phyloP scores from a whole-genome alignment of 1,140 invertebrate genomes.

The Drosophila seguyi region DNA sequence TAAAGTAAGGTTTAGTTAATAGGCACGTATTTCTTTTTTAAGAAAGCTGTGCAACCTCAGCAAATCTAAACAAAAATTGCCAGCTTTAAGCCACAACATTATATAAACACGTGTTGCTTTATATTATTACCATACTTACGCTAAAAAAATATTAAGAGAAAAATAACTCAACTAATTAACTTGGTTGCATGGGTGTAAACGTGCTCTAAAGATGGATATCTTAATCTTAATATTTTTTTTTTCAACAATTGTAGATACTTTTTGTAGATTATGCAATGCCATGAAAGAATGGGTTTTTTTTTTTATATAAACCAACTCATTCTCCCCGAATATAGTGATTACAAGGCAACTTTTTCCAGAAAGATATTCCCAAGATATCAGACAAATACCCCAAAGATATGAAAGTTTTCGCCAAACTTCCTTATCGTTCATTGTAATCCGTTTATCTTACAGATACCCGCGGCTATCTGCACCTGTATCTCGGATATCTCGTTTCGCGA shows the following conservation, averaged over 20 bases:
- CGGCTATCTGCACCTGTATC: constrained; percentile 23
- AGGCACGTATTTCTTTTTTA: constrained; percentile 1
- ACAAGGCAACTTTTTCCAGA: constrained; percentile 1
- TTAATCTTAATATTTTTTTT: neutral
- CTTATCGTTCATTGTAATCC: constrained; percentile 41
- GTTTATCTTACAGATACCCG: constrained; percentile 22
- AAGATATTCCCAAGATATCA: neutral
- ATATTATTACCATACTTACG: neutral
- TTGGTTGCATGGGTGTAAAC: neutral
- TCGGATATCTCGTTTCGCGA: constrained; percentile 15
- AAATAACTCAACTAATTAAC: neutral
- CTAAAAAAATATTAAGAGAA: neutral
- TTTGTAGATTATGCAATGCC: neutral
- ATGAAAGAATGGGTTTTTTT: neutral
- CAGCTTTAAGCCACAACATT: neutral
- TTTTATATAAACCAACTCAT: neutral
- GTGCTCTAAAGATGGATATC: neutral
- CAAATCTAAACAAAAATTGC: neutral
- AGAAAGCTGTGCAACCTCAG: neutral
- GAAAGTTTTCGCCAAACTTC: constrained; percentile 1
- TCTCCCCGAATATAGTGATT: neutral
- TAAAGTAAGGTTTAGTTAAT: neutral
- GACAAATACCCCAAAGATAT: neutral
- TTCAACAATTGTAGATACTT: neutral
- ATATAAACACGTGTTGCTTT: neutral